Evolutionary conservation across 2,113 vertebrate species (phyloP).

Genomic region (Nerophis ophidion): DNA sequence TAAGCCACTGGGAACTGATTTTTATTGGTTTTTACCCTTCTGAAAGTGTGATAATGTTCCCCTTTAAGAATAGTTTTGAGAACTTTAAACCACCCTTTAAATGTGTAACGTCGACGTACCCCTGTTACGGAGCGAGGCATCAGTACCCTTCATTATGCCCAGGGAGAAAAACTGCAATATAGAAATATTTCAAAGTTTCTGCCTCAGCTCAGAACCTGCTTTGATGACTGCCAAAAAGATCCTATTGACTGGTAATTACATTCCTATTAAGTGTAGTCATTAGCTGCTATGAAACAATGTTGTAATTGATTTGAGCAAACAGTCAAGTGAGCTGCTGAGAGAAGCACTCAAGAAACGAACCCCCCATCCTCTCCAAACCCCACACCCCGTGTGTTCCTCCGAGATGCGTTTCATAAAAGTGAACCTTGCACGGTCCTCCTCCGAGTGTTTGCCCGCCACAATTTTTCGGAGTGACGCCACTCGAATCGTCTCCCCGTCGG

Average conservation of each 20-base stretch:
- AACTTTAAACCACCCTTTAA: too few relatives aligned
- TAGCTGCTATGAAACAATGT: slow-evolving; percentile 53
- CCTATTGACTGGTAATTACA: slow-evolving; percentile 64
- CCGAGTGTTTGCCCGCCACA: slow-evolving; percentile 32
- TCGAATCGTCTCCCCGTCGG: slow-evolving; percentile 26
- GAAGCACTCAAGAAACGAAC: slow-evolving; percentile 6
- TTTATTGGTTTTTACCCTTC: too few relatives aligned
- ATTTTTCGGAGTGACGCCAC: slow-evolving; percentile 21
- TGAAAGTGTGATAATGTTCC: too few relatives aligned
- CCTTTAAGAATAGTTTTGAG: too few relatives aligned
- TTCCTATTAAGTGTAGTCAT: slow-evolving; percentile 54
- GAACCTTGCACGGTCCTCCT: not conserved
- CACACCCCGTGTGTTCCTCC: slow-evolving; percentile 16
- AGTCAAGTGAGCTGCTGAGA: slow-evolving; percentile 33
- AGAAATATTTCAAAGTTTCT: not conserved
- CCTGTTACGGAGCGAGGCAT: slow-evolving; percentile 42
- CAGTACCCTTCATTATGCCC: slow-evolving; percentile 27
- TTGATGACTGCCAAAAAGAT: slow-evolving; percentile 54
- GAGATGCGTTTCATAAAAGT: slow-evolving; percentile 2
- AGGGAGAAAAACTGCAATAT: slow-evolving; percentile 3
- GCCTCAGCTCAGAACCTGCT: slow-evolving; percentile 17
- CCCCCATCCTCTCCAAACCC: too few relatives aligned
- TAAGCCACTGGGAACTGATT: too few relatives aligned
- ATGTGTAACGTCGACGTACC: too few relatives aligned
- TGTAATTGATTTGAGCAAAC: slow-evolving; percentile 59